Evolutionary conservation across 2,797 vertebrate species (phyloP).

Genomic region (Phataginus tricuspis): DNA sequence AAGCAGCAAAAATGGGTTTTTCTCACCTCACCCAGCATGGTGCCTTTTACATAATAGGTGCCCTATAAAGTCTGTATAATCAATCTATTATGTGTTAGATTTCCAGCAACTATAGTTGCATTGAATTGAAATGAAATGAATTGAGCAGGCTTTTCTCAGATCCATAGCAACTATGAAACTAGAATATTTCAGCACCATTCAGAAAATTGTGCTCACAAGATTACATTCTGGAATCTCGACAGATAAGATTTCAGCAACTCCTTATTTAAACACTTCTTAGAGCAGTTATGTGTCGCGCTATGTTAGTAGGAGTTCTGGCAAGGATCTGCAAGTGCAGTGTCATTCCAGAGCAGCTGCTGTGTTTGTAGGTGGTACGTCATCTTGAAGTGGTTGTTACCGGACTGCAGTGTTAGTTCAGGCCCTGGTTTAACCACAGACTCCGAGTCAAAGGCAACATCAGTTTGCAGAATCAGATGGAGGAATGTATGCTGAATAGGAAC

Average conservation of each 20-base stretch:
- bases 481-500: neutral
- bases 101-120: neutral
- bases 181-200: conserved; percentile 53
- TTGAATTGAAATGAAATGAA: conserved; percentile 17
- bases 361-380: neutral
- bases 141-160: neutral
- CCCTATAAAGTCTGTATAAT: neutral
- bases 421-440: neutral
- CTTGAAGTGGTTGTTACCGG: neutral
- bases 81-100: neutral
- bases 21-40: neutral
- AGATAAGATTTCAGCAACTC: conserved; percentile 64
- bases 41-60: neutral
- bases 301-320: conserved; percentile 27
- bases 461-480: neutral
- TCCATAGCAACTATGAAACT: neutral
- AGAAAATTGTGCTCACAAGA: conserved; percentile 58
- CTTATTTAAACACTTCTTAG: conserved; percentile 56
- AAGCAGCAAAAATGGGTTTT: neutral
- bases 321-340: neutral
- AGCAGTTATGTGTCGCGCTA: conserved; percentile 4
- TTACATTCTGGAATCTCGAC: conserved; percentile 42
- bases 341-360: neutral
- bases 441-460: neutral
- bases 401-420: neutral